Evolutionary conservation across 2,113 vertebrate species (phyloP), one percentile per base, ranked within the genome.

Genomic region (Ophiodon elongatus): DNA sequence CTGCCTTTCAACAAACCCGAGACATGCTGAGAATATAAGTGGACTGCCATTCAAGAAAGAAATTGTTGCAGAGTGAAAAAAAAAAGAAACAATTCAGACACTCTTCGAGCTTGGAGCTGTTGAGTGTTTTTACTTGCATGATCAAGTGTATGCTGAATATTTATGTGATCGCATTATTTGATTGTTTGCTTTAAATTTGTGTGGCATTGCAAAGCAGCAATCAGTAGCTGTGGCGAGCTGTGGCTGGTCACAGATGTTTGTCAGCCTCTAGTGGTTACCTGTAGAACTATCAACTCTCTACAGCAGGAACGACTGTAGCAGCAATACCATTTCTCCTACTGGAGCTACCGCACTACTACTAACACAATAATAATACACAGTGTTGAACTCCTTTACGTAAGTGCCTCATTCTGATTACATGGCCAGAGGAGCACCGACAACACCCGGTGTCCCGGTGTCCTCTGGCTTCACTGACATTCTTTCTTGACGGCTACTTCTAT

Each of bases 241-340:
- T 31, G 85, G 57, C 77, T 52, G 80, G 70, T 81, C 80, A 86
- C 82, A 88, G 90, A 77, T 79, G 87, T 94, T 91, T 94, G 94
- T 93, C 94, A 89, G 83, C 94, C 93, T 94, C 94, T 94, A 93
- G 94, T 94, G 94, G 94, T 81, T 77, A 89, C 79, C 84, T 85
- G 79, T n/a, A 45, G 76, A 79, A 93, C 69, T 56, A 50, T 65
- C 73, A 47, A 3, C 65, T 52, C 21, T 59, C 6, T 4, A 10
- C 27, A 76, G 71, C 31, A 50, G 47, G 6, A 29, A 62, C 65
- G 41, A 45, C 54, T 4, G 21, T 2, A 60, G n/a, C 29, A 79
- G 25, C 60, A 73, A 41, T 23, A 27, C 7, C 2, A 35, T 39
- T 65, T 82, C 45, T 52, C 0, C 19, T 21, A 21, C 15, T 73